Evolutionary conservation across 2,888 invertebrate genomes (phyloP).

Genomic region (Apotomis capreana): DNA sequence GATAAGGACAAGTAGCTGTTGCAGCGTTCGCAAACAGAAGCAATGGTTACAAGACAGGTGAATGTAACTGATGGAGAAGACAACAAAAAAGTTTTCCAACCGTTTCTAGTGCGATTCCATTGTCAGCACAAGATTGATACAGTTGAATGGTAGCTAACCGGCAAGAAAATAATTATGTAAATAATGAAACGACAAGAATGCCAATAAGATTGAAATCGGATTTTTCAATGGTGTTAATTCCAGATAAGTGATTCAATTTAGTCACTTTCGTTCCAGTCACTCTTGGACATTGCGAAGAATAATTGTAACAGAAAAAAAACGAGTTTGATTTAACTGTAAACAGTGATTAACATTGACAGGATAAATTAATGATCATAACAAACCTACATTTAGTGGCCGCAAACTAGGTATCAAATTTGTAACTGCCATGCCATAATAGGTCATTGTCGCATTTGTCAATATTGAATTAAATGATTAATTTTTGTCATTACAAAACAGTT

Average conservation of each 20-base stretch:
- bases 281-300: background rate
- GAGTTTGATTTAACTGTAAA: conserved; percentile 6
- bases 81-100: conserved; percentile 73
- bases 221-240: conserved; percentile 37
- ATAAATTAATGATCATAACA: background rate
- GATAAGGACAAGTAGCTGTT: conserved; percentile 68
- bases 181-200: conserved; percentile 52
- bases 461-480: background rate
- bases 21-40: conserved; percentile 55
- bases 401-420: conserved; percentile 1
- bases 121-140: conserved; percentile 54
- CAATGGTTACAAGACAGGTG: conserved; percentile 72
- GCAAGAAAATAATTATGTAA: conserved; percentile 47
- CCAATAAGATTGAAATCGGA: conserved; percentile 35
- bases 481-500: background rate
- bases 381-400: background rate
- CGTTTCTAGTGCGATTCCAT: conserved; percentile 70
- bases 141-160: conserved; percentile 38
- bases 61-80: conserved; percentile 72
- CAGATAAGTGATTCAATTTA: conserved; percentile 37
- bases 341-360: conserved; percentile 4
- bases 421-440: background rate
- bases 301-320: conserved; percentile 1
- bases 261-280: conserved; percentile 32
- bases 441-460: background rate